Evolutionary conservation across 2,797 vertebrate genomes (phyloP).

Genomic region (Pseudomugil tenellus): DNA sequence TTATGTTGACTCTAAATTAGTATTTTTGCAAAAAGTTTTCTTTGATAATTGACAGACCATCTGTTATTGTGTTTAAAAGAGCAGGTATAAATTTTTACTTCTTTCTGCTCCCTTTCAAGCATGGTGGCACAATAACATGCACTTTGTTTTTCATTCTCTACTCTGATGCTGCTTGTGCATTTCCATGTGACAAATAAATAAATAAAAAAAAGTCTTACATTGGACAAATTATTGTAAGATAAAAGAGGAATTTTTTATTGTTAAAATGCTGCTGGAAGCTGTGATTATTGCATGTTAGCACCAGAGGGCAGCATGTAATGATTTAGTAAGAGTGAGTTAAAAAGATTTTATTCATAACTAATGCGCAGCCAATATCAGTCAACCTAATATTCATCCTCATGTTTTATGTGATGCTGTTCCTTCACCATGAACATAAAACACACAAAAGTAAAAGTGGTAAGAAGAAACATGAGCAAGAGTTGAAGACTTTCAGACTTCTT

Average conservation of each 20-base stretch:
- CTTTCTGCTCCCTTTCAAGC: too few species aligned
- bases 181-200: too few species aligned
- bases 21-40: too few species aligned
- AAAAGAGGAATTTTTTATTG: not conserved
- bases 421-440: not conserved
- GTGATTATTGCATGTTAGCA: not conserved
- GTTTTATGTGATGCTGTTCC: not conserved
- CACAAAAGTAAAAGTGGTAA: not conserved
- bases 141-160: too few species aligned
- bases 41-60: too few species aligned
- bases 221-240: not conserved
- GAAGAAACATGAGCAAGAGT: too few species aligned
- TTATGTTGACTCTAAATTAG: too few species aligned
- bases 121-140: too few species aligned
- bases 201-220: not conserved
- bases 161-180: too few species aligned
- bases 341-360: conserved; percentile 1
- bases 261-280: not conserved
- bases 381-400: not conserved
- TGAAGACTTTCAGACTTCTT: too few species aligned
- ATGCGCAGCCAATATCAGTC: not conserved
- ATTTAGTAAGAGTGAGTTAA: not conserved
- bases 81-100: too few species aligned
- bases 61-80: too few species aligned
- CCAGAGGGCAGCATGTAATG: conserved; percentile 59